A percentile compares a stretch with the other conserved stretches of the same genome.
Evolutionary conservation across 2,797 vertebrate species (phyloP).

Genomic region (Enteromius argenteus): DNA sequence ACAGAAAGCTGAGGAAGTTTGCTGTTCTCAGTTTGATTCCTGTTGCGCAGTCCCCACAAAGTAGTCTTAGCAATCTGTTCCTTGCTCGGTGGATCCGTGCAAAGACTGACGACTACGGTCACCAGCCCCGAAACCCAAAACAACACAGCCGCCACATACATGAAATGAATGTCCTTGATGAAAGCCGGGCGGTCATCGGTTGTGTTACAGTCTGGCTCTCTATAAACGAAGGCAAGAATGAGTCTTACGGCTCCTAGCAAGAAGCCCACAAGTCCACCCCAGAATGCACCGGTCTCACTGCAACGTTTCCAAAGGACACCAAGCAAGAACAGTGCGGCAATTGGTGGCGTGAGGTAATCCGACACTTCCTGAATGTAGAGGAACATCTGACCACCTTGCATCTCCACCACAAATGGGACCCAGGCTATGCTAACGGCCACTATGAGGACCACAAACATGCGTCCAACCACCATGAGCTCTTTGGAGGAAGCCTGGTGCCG

Average conservation of each 20-base stretch:
- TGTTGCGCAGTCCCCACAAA: conserved; percentile 81
- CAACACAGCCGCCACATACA: conserved; percentile 92
- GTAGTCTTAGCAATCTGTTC: conserved; percentile 88
- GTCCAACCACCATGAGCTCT: conserved; percentile 91
- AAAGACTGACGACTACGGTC: conserved; percentile 90
- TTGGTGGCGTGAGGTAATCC: conserved; percentile 94
- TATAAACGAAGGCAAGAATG: conserved; percentile 90
- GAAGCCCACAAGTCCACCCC: conserved; percentile 91
- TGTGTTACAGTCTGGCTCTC: conserved; percentile 89
- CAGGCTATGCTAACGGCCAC: conserved; percentile 94
- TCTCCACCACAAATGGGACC: conserved; percentile 96
- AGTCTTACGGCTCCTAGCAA: conserved; percentile 86
- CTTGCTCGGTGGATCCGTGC: conserved; percentile 85
- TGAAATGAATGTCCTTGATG: conserved; percentile 90
- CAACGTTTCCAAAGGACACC: conserved; percentile 96
- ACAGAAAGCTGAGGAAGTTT: conserved; percentile 63
- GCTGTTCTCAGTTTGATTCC: conserved; percentile 51
- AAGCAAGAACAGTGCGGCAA: conserved; percentile 93
- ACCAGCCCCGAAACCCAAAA: conserved; percentile 94
- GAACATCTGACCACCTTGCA: conserved; percentile 98
- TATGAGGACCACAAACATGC: conserved; percentile 93
- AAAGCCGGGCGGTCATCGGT: conserved; percentile 88
- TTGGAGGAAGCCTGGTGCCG: conserved; percentile 84
- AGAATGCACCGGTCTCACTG: conserved; percentile 97
- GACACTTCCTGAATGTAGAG: conserved; percentile 98